Conservation (phyloP, 2,797 vertebrate species). For the Enteromius paludinosus region DNA sequence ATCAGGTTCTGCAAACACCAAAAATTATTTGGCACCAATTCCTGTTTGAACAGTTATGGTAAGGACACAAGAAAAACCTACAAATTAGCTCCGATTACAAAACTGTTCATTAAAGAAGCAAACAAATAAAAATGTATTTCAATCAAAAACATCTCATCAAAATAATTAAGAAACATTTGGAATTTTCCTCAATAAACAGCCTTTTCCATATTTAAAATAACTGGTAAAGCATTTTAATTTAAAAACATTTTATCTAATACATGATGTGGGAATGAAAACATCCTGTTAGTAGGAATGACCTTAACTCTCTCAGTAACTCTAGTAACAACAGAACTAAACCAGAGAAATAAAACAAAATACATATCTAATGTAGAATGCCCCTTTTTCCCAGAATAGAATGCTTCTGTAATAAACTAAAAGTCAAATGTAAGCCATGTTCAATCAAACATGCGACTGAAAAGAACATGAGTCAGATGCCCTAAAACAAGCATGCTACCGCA, state of each 20-base stretch:
- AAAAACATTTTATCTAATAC: not conserved
- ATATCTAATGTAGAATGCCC: not conserved
- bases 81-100: not conserved
- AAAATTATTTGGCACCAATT: not conserved
- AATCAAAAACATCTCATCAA: not conserved
- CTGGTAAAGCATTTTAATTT: not conserved
- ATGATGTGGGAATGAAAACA: not conserved
- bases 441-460: constrained; percentile 1
- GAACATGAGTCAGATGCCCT: constrained; percentile 28
- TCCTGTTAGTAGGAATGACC: not conserved
- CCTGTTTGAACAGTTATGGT: not conserved
- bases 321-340: not conserved
- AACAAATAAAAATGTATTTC: no score
- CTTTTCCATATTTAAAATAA: not conserved
- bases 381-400: not conserved
- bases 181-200: not conserved
- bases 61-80: not conserved
- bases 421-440: not conserved
- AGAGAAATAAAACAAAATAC: not conserved
- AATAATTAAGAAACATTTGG: not conserved
- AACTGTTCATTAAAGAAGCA: not conserved
- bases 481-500: not conserved
- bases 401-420: not conserved
- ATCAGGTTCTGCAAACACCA: not conserved
- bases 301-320: no score